A percentile compares a stretch with the other conserved stretches of the same genome.
Conservation (phyloP, 2,888 invertebrate genomes). For the Pogonocherus hispidulus region DNA sequence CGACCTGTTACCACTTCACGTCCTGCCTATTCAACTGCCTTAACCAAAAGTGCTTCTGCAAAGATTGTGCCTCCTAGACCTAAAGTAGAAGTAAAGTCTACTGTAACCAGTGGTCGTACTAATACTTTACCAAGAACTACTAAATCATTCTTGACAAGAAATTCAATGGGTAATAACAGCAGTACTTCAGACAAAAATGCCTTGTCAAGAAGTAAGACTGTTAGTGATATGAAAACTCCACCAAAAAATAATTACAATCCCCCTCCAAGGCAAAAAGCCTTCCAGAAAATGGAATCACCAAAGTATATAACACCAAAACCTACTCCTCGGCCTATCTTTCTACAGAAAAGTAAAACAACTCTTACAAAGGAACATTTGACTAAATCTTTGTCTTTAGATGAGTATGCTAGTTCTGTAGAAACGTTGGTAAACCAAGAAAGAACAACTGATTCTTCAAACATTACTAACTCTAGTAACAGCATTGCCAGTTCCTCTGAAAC, state of each 20-base stretch:
- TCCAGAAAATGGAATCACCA: conserved; percentile 12
- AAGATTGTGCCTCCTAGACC: conserved; percentile 59
- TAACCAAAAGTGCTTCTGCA: conserved; percentile 65
- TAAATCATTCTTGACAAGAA: conserved; percentile 12
- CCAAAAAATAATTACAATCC: conserved; percentile 34
- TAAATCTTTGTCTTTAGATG: conserved; percentile 55
- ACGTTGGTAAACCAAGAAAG: conserved; percentile 64
- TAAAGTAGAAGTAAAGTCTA: conserved; percentile 56
- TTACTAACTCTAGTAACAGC: conserved; percentile 61
- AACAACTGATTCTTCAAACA: conserved; percentile 53
- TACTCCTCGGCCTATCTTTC: conserved; percentile 30
- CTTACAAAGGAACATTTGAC: conserved; percentile 55
- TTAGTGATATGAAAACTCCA: conserved; percentile 64
- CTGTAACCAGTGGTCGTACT: conserved; percentile 20
- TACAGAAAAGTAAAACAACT: conserved; percentile 57
- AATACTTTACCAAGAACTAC: conserved; percentile 22
- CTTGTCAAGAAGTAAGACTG: conserved; percentile 64
- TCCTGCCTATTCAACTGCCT: conserved; percentile 68
- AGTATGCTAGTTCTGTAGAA: conserved; percentile 64
- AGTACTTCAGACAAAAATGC: conserved; percentile 41
- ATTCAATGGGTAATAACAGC: background rate
- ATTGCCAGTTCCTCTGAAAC: conserved; percentile 74
- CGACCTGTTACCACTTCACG: conserved; percentile 54
- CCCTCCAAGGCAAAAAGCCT: conserved; percentile 16
- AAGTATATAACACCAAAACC: background rate